Conservation (phyloP, 1,140 invertebrate genomes). For the Lepidurus packardi region DNA sequence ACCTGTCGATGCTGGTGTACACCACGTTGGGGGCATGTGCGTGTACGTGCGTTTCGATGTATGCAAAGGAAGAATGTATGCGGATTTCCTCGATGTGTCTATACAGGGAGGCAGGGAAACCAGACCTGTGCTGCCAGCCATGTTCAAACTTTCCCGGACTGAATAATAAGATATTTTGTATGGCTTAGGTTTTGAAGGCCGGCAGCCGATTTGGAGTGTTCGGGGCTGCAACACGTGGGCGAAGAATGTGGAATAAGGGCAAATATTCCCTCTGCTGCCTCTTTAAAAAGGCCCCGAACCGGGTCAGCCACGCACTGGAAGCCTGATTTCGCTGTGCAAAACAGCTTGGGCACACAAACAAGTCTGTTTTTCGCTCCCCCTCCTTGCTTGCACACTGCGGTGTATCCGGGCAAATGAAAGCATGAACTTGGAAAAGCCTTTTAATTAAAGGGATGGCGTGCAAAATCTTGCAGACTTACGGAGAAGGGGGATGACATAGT, state of each 20-base stretch:
- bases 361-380: conserved; percentile 1
- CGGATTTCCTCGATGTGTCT: background rate
- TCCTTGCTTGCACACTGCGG: background rate
- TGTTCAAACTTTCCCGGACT: background rate
- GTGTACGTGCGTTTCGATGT: background rate
- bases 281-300: background rate
- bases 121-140: background rate
- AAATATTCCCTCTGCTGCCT: background rate
- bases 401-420: background rate
- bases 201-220: background rate
- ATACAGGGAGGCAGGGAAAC: background rate
- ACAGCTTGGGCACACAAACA: conserved; percentile 1
- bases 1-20: background rate
- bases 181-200: background rate
- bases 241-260: background rate
- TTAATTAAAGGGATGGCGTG: conserved; percentile 1
- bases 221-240: background rate
- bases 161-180: background rate
- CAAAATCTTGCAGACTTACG: background rate
- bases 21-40: background rate
- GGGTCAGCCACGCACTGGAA: conserved; percentile 1
- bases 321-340: conserved; percentile 18
- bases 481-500: background rate
- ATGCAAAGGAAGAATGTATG: background rate
- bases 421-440: background rate